A percentile compares a stretch with the other conserved stretches of the same genome.
Conservation (phyloP, 2,797 vertebrate genomes). For the Sebastes hopkinsi region DNA sequence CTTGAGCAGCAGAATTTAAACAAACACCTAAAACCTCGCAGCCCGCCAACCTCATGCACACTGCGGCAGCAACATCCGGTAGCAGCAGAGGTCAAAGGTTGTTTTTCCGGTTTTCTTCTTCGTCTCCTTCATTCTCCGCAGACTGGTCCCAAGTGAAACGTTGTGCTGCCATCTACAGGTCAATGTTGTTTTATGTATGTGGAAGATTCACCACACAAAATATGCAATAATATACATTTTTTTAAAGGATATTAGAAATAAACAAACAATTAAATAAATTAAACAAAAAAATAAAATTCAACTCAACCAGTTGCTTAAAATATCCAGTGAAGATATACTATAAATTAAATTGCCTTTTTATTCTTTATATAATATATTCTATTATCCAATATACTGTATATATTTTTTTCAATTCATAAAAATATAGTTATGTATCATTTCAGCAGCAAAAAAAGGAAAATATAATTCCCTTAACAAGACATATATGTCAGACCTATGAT, state of each 20-base stretch:
- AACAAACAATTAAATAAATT: background rate
- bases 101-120: conserved; percentile 69
- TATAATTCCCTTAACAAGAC: background rate
- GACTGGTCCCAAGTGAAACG: fast-evolving
- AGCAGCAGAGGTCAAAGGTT: conserved; percentile 11
- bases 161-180: conserved; percentile 45
- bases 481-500: background rate
- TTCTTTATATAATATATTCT: background rate
- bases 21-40: conserved; percentile 13
- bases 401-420: background rate
- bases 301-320: background rate
- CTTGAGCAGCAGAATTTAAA: conserved; percentile 7
- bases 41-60: conserved; percentile 81
- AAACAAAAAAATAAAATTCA: background rate
- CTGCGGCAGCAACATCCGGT: background rate
- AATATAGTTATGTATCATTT: background rate
- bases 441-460: background rate
- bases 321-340: background rate
- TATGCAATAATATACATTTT: background rate
- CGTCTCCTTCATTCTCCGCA: background rate
- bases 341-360: background rate
- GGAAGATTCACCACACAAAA: background rate
- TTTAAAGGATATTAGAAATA: background rate
- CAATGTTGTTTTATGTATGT: background rate
- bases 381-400: too few species aligned